A percentile compares a stretch with the other conserved stretches of the same genome.
Conservation (phyloP, 2,888 invertebrate genomes). For the Stegophylla sp. region DNA sequence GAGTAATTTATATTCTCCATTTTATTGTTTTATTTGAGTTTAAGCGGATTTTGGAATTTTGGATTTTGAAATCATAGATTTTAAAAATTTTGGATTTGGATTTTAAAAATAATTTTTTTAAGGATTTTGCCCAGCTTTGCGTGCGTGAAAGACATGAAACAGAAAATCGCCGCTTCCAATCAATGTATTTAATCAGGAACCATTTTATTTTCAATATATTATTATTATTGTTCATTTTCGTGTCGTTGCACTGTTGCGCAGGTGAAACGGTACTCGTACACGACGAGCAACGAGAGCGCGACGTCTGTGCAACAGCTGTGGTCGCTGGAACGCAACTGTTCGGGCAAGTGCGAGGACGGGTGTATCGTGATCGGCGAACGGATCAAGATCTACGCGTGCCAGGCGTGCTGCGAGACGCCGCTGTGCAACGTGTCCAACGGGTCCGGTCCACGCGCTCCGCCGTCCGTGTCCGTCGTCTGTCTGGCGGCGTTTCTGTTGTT, state of each 20-base stretch:
- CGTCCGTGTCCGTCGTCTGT: background rate
- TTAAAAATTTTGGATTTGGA: no score
- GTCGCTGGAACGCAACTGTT: conserved; percentile 83
- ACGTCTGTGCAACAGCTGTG: conserved; percentile 80
- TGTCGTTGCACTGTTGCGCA: conserved; percentile 63
- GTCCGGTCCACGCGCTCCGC: conserved; percentile 41
- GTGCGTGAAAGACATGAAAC: no score
- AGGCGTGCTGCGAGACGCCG: conserved; percentile 80
- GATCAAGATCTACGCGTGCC: conserved; percentile 86
- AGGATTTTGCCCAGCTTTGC: no score
- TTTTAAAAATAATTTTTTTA: no score
- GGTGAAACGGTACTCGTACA: conserved; percentile 84
- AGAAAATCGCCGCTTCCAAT: no score
- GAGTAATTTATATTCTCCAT: no score
- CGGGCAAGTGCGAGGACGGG: conserved; percentile 83
- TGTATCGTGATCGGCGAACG: conserved; percentile 89
- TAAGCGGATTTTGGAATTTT: no score
- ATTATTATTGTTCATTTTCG: no score
- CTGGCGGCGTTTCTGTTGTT: conserved; percentile 4
- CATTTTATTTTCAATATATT: no score
- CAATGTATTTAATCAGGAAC: no score
- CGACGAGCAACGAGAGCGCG: conserved; percentile 80
- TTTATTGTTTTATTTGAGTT: no score
- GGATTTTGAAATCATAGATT: no score
- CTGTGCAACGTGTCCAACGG: conserved; percentile 79